Base-by-base conservation (phyloP, 2,888 invertebrate genomes). In the Caenorhabditis angaria region DNA sequence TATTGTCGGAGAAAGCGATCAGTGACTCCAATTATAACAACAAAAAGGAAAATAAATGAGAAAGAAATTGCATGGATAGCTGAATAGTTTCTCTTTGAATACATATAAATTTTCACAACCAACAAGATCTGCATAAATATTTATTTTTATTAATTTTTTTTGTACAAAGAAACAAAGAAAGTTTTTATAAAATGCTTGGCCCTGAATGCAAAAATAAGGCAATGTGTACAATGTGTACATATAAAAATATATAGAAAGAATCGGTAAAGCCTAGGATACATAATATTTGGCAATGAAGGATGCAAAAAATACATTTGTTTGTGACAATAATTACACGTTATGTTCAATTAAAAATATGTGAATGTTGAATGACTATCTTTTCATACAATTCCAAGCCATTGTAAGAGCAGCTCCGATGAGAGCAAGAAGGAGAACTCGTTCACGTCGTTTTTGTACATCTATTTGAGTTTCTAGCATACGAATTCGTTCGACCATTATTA, bases 341-440 rank as follows among this genome's bases (percentile, higher is more conserved):
- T 32, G 10, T 32, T 32, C 10, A 32, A 8, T 10, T 8, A 32
- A 32, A 32, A 32, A 50, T 50, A 50, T 50, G 48, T 12, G 4
- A 48, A n/a, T 48, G 20, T 4, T 10, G 4, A 20, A 4, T 10
- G 22, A 3, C 14, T 41, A 41, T 14, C 18, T 41, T 41, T 41
- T 41, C 8, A 41, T 41, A 24, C 61, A 65, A 24, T 58, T 55
- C 62, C 63, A 70, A 0, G 70, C 70, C 54, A 70, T 58, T n/a
- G 65, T 65, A 14, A 70, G 57, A 12, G 65, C 70, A 22, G 70
- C 70, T 28, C 70, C 70, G 22, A 70, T 50, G 4, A 70, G 47
- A 1, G 65, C 59, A n/a, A 70, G 25, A 0, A 70, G 32, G 1
- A 70, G 56, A 12, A 65, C 59, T 35, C 61, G 60, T 28, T 70